These are phyloP conservation scores for Nymphalis io DNA, from an alignment of 1,140 invertebrate genomes.

Conservation along the genomic window DNA sequence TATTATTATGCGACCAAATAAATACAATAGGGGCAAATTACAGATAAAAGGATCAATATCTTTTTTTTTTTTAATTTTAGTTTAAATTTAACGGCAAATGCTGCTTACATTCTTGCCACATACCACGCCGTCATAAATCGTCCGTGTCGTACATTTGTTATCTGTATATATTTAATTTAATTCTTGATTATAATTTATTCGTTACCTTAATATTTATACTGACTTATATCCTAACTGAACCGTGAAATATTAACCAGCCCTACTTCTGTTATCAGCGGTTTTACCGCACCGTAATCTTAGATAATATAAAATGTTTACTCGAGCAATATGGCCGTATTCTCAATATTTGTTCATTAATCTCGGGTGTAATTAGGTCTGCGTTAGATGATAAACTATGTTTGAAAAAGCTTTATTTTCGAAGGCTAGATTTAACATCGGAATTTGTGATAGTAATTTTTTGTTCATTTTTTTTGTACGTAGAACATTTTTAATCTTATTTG, in stretches of 20 bases:
- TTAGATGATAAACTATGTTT: conserved; percentile 22
- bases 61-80: no score
- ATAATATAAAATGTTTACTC: conserved; percentile 62
- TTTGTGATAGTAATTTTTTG: background rate
- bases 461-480: no score
- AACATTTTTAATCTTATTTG: no score
- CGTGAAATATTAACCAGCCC: conserved; percentile 38
- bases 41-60: no score
- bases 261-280: conserved; percentile 59
- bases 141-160: no score
- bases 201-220: background rate
- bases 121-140: no score
- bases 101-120: no score
- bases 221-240: conserved; percentile 32
- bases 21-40: no score
- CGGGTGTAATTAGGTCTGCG: conserved; percentile 22
- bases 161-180: no score
- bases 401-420: background rate
- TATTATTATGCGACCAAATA: no score
- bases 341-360: conserved; percentile 46
- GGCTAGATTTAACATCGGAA: background rate
- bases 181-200: background rate
- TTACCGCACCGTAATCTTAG: conserved; percentile 66
- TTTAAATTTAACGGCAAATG: no score
- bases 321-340: conserved; percentile 59